phyloP scores from a whole-genome alignment of 2,797 vertebrate genomes.

The Fringilla coelebs region DNA sequence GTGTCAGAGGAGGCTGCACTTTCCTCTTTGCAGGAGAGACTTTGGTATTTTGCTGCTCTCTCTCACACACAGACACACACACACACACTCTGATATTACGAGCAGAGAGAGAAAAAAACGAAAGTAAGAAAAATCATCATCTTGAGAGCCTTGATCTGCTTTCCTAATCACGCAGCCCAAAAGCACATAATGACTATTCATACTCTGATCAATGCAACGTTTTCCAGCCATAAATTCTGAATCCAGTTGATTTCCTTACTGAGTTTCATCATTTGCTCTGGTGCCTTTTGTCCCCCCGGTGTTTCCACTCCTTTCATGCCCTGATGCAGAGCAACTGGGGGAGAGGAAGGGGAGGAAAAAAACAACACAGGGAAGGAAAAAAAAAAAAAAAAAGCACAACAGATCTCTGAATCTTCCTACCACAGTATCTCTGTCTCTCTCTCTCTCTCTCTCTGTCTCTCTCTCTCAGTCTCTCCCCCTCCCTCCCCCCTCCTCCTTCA shows the following conservation, averaged over 20 bases:
- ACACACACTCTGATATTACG: not conserved
- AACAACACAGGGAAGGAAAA: not conserved
- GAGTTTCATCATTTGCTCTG: slow-evolving; percentile 73
- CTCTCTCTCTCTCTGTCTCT: not conserved
- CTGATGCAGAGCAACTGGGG: slow-evolving; percentile 67
- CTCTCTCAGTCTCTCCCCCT: slow-evolving; percentile 41
- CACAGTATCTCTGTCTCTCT: slow-evolving; percentile 29
- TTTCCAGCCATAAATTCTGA: slow-evolving; percentile 63
- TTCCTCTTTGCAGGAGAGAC: slow-evolving; percentile 29
- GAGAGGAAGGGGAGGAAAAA: slow-evolving; percentile 42
- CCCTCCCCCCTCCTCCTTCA: slow-evolving; percentile 40
- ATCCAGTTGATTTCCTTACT: slow-evolving; percentile 72
- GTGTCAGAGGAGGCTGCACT: slow-evolving; percentile 39
- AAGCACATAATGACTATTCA: slow-evolving; percentile 48
- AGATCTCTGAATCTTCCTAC: slow-evolving; percentile 58
- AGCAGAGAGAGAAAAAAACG: not conserved
- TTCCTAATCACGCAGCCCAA: slow-evolving; percentile 53
- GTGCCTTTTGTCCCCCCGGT: slow-evolving; percentile 62
- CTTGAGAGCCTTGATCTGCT: slow-evolving; percentile 43
- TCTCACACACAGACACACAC: not conserved
- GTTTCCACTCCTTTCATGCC: slow-evolving; percentile 68
- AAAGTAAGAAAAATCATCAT: slow-evolving; percentile 50
- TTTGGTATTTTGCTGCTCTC: slow-evolving; percentile 32
- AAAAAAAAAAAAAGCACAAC: not conserved
- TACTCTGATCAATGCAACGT: slow-evolving; percentile 59